Base-by-base conservation (phyloP, 2,888 invertebrate species). In the Hemithea aestivaria region DNA sequence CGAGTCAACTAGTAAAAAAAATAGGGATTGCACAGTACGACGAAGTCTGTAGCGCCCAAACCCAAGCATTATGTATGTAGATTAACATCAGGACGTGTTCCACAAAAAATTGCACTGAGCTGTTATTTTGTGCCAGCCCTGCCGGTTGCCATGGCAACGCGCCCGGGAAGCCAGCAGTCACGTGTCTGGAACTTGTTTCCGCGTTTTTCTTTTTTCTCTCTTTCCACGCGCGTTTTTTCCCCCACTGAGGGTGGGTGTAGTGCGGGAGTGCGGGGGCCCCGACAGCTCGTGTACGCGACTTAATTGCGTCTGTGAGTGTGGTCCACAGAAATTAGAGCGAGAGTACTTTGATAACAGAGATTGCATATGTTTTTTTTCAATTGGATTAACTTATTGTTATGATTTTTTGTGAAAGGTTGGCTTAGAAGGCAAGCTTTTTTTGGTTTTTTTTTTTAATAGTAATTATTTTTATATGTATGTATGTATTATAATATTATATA, bases 261-360 rank as follows among this genome's bases (percentile, higher is more conserved):
- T 27, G 46, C 38, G 58, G 60, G 62, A 58, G 55, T 56, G 43
- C 55, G 56, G 61, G 53, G 45, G 69, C 71, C 73, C 68, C 70
- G 56, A 67, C 66, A 66, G 71, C 79, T 75, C 79, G 82, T 82
- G 82, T 82, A 80, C 80, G 82, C 71, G 77, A 80, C 87, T 87
- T 87, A 85, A 87, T 85, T 85, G 85, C 84, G 85, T 80, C 85
- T 85, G 87, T 85, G 85, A 83, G 85, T 83, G 85, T 85, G 85
- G 85, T 83, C 80, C 83, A 77, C 77, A 83, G 81, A 85, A 85
- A 84, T 85, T 83, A 85, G 84, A 81, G 68, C 83, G 56, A 62
- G 78, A 56, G 59, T 73, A 79, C 62, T 53, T 52, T 24, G 20
- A 20, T 21, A 32, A 48, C 52, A 67, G 73, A 82, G 81, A 75